Base-by-base conservation (phyloP, 2,888 invertebrate genomes). In the Sesamia inferens region DNA sequence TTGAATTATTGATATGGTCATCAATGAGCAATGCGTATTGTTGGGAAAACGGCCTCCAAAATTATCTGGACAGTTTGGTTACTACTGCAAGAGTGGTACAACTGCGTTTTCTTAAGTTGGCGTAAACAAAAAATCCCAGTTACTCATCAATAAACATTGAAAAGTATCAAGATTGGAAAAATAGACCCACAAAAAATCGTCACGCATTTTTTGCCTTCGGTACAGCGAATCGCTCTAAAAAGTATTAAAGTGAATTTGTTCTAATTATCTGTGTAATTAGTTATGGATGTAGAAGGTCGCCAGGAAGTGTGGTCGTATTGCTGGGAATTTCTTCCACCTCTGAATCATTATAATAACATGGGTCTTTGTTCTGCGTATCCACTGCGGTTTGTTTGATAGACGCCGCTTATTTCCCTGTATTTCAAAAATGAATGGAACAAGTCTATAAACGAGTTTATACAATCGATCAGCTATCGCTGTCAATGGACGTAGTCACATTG, bases 241-340 rank as follows among this genome's bases (percentile, higher is more conserved):
- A 69, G 64, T 78, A 79, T 82, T 57, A 68, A 72, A 76, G 77
- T 75, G 72, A 78, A 79, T 84, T 87, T 81, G 83, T 73, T 84
- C 76, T 78, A 82, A 83, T 87, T 85, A 86, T 68, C 74, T 75
- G 83, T 85, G 76, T 77, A 81, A 84, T 86, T 85, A 87, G 75
- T 72, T 76, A 88, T 87, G 76, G 82, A 81, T 82, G 78, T 78
- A 83, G 85, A 89, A 88, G 89, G 89, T 82, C 85, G 76, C 75
- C 88, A 85, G 90, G 89, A 88, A 90, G 85, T 83, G 55, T 16
- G 57, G 75, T 61, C n/a, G 74, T 24, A 14, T 48, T 64, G 71
- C 72, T 78, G 88, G 83, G 86, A 88, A 89, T 89, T 88, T 88
- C 88, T 86, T 85, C 81, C 78, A 84, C 64, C 68, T 76, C 75